Evolutionary conservation across 2,797 vertebrate species (phyloP).

Genomic region (Rhincodon typus): DNA sequence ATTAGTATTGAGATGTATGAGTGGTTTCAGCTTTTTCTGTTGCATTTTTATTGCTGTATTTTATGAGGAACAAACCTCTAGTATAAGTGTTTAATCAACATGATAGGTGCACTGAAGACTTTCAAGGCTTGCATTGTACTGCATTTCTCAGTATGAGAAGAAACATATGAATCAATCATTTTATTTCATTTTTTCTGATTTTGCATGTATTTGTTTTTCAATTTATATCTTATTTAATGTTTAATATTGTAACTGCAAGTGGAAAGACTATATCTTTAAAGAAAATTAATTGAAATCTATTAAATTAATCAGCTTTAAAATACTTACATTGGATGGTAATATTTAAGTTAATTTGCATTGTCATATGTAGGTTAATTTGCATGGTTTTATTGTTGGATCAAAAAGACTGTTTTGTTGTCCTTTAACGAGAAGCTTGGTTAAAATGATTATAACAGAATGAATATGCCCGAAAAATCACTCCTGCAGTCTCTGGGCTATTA

Average conservation of each 20-base stretch:
- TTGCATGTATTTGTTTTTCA: neutral
- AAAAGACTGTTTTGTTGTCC: conserved; percentile 56
- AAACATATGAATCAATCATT: neutral
- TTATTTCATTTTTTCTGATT: too few relatives aligned
- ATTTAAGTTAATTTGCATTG: neutral
- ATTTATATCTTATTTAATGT: neutral
- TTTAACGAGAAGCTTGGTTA: conserved; percentile 63
- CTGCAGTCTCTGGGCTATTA: conserved; percentile 68
- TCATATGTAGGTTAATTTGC: neutral
- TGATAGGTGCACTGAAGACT: neutral
- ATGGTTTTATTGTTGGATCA: conserved; percentile 54
- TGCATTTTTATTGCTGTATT: neutral
- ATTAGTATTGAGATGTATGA: conserved; percentile 46
- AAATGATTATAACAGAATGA: conserved; percentile 55
- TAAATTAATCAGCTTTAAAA: neutral
- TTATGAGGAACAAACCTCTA: neutral
- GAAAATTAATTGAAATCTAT: neutral
- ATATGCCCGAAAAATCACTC: conserved; percentile 63
- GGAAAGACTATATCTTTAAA: neutral
- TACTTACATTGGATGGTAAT: neutral
- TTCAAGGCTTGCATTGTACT: neutral
- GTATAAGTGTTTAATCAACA: neutral
- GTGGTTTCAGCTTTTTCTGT: neutral
- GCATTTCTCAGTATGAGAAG: neutral
- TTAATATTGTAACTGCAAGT: neutral